A percentile compares a stretch with the other conserved stretches of the same genome.
Evolutionary conservation across 2,797 vertebrate species (phyloP).

Genomic region (Petrocephalus schoutedeni): DNA sequence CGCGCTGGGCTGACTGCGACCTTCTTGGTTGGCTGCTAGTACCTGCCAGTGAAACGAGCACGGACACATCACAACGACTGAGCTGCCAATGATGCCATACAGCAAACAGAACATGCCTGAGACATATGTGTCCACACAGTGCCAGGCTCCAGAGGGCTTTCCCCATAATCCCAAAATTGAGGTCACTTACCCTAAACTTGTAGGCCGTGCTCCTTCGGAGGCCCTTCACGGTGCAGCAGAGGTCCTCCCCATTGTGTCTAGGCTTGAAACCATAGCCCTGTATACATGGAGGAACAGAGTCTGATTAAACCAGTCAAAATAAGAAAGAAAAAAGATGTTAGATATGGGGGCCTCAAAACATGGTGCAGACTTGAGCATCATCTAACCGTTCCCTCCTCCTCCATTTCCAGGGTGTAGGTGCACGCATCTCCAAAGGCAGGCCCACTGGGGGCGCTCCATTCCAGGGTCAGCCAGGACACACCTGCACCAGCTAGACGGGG

Average conservation of each 20-base stretch:
- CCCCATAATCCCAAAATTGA: background rate
- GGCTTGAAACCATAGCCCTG: constrained; percentile 69
- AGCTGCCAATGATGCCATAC: background rate
- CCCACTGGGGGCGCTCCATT: constrained; percentile 58
- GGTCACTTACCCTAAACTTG: constrained; percentile 60
- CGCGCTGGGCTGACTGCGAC: constrained; percentile 64
- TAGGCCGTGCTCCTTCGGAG: constrained; percentile 66
- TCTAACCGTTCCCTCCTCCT: constrained; percentile 67
- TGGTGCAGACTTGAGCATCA: background rate
- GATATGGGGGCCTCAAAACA: background rate
- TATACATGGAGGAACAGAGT: background rate
- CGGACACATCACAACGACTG: background rate
- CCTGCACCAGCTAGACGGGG: constrained; percentile 53
- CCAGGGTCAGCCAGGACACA: constrained; percentile 56
- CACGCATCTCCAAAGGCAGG: constrained; percentile 46
- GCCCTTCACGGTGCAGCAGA: constrained; percentile 62
- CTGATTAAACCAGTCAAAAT: background rate
- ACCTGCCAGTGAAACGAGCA: constrained; percentile 47
- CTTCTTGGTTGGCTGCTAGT: constrained; percentile 64
- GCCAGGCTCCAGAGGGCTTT: constrained; percentile 15
- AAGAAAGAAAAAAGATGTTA: background rate
- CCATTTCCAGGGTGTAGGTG: constrained; percentile 67
- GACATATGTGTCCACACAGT: background rate
- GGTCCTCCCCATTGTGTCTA: constrained; percentile 66
- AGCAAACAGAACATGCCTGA: background rate